Percentiles rank a stretch among this genome's conserved stretches.
phyloP scores from a whole-genome alignment of 1,140 invertebrate genomes.

The Pararge aegeria region DNA sequence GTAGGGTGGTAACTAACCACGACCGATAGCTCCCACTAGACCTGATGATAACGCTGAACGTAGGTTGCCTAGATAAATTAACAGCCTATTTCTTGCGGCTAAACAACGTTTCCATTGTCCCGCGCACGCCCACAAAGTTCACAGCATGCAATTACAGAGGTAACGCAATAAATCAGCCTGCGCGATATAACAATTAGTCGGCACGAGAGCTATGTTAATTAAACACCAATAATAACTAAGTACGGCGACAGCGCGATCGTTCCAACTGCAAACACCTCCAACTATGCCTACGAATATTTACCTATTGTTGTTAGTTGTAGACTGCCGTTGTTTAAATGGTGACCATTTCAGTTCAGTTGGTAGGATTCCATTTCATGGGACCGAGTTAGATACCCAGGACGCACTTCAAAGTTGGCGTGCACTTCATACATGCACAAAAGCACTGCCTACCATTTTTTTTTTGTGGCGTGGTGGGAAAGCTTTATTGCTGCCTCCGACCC shows the following conservation, averaged over 20 bases:
- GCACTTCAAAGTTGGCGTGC: no score
- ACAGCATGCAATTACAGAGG: constrained; percentile 75
- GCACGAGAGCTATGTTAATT: constrained; percentile 81
- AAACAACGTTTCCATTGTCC: constrained; percentile 38
- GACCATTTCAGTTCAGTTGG: no score
- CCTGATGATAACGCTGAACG: no score
- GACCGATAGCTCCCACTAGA: no score
- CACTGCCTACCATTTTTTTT: no score
- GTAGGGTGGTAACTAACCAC: no score
- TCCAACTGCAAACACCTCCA: constrained; percentile 30
- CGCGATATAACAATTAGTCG: constrained; percentile 80
- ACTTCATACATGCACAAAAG: no score
- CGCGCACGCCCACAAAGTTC: constrained; percentile 52
- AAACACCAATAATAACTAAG: constrained; percentile 65
- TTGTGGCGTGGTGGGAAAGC: no score
- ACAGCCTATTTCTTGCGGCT: not conserved
- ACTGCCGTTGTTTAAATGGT: no score
- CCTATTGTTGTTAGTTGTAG: not conserved
- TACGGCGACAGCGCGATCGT: constrained; percentile 46
- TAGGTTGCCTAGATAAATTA: not conserved
- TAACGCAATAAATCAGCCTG: constrained; percentile 77
- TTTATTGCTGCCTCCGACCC: no score
- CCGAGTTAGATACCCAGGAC: no score
- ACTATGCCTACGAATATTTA: not conserved
- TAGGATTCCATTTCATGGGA: no score